These are phyloP conservation scores for Vipera latastei DNA, from an alignment of 2,797 vertebrate genomes.

Conservation along the genomic window DNA sequence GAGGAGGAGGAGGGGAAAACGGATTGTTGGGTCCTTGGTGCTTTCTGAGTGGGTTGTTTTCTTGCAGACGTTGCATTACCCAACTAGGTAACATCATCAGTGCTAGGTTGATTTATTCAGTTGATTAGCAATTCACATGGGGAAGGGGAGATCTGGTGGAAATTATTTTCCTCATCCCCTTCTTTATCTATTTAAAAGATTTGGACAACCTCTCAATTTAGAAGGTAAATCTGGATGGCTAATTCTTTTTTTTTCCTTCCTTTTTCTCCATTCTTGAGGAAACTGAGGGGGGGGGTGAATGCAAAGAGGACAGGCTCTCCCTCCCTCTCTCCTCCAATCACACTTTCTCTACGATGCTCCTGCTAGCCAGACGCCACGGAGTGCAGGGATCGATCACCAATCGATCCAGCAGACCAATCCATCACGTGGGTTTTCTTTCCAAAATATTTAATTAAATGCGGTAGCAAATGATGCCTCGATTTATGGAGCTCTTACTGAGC, in stretches of 20 bases:
- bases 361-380: constrained; percentile 73
- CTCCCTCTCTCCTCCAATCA: background rate
- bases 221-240: too few species aligned
- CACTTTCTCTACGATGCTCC: constrained; percentile 79
- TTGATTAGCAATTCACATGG: background rate
- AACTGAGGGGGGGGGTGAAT: background rate
- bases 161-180: background rate
- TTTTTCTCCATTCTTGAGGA: background rate
- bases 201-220: background rate
- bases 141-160: background rate
- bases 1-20: too few species aligned
- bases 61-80: background rate
- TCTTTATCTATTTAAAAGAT: background rate
- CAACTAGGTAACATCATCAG: background rate
- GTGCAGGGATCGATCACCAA: constrained; percentile 78
- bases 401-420: constrained; percentile 86
- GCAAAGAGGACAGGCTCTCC: background rate
- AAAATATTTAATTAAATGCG: constrained; percentile 94
- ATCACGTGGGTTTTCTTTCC: constrained; percentile 87
- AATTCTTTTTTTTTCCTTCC: background rate
- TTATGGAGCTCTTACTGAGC: constrained; percentile 91
- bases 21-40: background rate
- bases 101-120: background rate
- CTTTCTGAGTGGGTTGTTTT: background rate
- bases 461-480: constrained; percentile 88